Conservation (phyloP, 2,888 invertebrate genomes). For the Ichneumoninae sp. region DNA sequence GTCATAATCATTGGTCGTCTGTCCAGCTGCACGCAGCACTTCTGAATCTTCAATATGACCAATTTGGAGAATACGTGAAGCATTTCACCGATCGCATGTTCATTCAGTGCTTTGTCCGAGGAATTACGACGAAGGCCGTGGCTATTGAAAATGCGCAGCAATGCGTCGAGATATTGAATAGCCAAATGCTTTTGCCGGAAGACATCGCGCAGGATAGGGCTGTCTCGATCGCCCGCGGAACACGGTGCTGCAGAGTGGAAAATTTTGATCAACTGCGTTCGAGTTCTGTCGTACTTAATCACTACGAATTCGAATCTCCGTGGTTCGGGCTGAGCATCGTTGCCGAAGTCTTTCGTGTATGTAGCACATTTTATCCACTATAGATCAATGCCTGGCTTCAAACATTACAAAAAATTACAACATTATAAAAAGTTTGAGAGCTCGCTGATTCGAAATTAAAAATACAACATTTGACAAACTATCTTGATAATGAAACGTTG, state of each 20-base stretch:
- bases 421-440: no score
- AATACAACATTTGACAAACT: no score
- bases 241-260: conserved; percentile 88
- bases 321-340: conserved; percentile 86
- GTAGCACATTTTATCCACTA: conserved; percentile 86
- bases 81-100: conserved; percentile 88
- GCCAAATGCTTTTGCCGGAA: conserved; percentile 84
- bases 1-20: conserved; percentile 88
- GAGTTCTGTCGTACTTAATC: conserved; percentile 94
- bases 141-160: conserved; percentile 87
- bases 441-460: no score
- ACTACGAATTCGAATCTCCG: conserved; percentile 91
- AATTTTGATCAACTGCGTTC: conserved; percentile 89
- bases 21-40: conserved; percentile 88
- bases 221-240: conserved; percentile 88
- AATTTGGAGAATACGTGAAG: conserved; percentile 87
- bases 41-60: conserved; percentile 85
- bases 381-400: no score
- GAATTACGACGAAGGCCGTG: conserved; percentile 89
- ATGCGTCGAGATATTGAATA: conserved; percentile 86
- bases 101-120: conserved; percentile 91
- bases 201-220: conserved; percentile 86
- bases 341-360: no score
- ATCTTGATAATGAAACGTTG: no score
- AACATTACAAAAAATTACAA: no score